A percentile compares a stretch with the other conserved stretches of the same genome.
Evolutionary conservation across 2,888 invertebrate species (phyloP).

Genomic region (Coenonympha glycerion): DNA sequence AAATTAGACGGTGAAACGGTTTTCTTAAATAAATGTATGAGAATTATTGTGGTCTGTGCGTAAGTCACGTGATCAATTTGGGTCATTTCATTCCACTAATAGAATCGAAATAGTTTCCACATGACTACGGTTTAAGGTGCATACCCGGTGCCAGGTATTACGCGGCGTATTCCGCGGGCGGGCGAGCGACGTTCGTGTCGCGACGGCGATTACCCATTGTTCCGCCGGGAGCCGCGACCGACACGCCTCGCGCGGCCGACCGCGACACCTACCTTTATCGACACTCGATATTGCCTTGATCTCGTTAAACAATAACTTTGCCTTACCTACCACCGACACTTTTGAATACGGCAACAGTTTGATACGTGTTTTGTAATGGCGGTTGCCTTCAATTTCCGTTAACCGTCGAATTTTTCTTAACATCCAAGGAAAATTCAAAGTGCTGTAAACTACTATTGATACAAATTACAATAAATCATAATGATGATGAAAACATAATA

Average conservation of each 20-base stretch:
- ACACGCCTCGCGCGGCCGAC: slow-evolving; percentile 65
- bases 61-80: no score
- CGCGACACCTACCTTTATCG: slow-evolving; percentile 38
- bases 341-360: neutral
- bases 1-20: no score
- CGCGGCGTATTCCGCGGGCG: slow-evolving; percentile 18
- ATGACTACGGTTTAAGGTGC: no score
- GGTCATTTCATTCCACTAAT: no score
- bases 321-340: slow-evolving; percentile 54
- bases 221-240: slow-evolving; percentile 60
- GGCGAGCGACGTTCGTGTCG: slow-evolving; percentile 32
- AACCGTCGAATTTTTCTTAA: neutral
- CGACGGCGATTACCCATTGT: slow-evolving; percentile 62
- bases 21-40: no score
- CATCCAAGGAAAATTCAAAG: no score
- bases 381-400: neutral
- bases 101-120: no score
- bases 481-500: no score
- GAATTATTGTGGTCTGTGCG: no score
- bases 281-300: slow-evolving; percentile 59
- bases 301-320: slow-evolving; percentile 61
- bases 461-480: no score
- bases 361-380: neutral
- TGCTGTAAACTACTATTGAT: no score
- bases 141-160: no score